These are phyloP conservation scores for Zenarchopterus dispar DNA, from an alignment of 2,797 vertebrate genomes.

Conservation along the genomic window DNA sequence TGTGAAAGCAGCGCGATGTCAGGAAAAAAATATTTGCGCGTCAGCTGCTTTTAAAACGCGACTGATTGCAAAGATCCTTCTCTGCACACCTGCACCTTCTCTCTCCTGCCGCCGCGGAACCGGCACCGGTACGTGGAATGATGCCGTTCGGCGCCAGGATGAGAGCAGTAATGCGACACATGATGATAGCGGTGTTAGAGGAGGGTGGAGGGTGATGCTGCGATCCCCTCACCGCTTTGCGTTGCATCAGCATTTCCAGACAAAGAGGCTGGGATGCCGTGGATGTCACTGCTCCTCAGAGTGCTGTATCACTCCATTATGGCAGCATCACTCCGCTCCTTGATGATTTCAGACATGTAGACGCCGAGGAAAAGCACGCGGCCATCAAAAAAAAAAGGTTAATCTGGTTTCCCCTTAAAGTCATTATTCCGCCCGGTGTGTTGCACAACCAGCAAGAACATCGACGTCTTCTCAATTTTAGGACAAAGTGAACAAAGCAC, in stretches of 20 bases:
- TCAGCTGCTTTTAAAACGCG: slow-evolving; percentile 6
- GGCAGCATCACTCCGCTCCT: slow-evolving; percentile 34
- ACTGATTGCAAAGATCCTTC: not conserved
- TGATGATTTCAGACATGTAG: no score
- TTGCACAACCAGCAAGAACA: no score
- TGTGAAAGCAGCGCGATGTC: slow-evolving; percentile 41
- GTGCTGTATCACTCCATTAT: slow-evolving; percentile 78
- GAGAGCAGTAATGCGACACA: not conserved
- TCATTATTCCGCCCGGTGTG: not conserved
- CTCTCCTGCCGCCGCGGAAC: not conserved
- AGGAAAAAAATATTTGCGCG: slow-evolving; percentile 15
- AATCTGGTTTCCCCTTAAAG: not conserved
- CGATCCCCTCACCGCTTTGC: slow-evolving; percentile 2
- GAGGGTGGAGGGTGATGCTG: slow-evolving; percentile 15
- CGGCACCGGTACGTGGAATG: not conserved
- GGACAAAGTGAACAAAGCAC: slow-evolving; percentile 6
- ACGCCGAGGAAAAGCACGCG: slow-evolving; percentile 17
- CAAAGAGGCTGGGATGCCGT: slow-evolving; percentile 70
- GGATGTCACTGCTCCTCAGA: slow-evolving; percentile 51
- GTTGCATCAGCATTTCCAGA: slow-evolving; percentile 70
- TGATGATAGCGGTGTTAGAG: not conserved
- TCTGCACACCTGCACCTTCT: not conserved
- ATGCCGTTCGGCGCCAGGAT: no score
- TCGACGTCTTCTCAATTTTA: not conserved
- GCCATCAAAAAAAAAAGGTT: slow-evolving; percentile 21